Base-by-base conservation (phyloP, 2,113 vertebrate species). In the Oreochromis spilurus region DNA sequence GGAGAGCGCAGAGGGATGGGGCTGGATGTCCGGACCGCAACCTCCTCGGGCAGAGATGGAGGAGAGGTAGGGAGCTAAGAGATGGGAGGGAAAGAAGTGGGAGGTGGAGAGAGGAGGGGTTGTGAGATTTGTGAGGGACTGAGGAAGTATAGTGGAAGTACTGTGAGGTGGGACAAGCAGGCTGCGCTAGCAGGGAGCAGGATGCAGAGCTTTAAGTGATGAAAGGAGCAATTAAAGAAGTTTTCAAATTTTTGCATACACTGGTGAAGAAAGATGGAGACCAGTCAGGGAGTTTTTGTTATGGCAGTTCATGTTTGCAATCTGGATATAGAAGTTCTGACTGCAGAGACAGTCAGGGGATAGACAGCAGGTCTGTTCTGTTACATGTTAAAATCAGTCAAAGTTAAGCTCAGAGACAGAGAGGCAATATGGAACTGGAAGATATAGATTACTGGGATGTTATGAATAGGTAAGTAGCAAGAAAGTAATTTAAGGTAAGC, bases 21-120 rank as follows among this genome's bases (percentile, higher is more conserved):
- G 89, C 97, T 97, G 95, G 92, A 96, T 82, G 97, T 97, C 97
- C 97, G 96, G 88, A 94, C 91, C 17, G 86, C 86, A 3, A 94
- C 79, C 84, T 97, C 96, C 84, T 97, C 97, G 52, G 97, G 97
- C 95, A 97, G 96, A 94, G 97, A 97, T 65, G 96, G 96, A 93
- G 97, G 97, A 96, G 96, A 97, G 96, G 97, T 97, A 94, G 94
- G 97, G 95, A 97, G 94, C 98, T 98, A 97, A 96, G 95, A 97
- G 96, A 96, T 57, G 87, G 87, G 88, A 75, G 10, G 92, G 65
- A 81, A 87, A 88, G 89, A 89, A 79, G 58, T 45, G 90, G 90
- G 82, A 78, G 81, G 53, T 81, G 83, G 77, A 88, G 75, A 89
- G 78, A 91, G 88, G 88, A 85, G 77, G 85, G 91, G 85, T 79